Base-by-base conservation (phyloP, 2,113 vertebrate species). In the Ranitomeya variabilis region DNA sequence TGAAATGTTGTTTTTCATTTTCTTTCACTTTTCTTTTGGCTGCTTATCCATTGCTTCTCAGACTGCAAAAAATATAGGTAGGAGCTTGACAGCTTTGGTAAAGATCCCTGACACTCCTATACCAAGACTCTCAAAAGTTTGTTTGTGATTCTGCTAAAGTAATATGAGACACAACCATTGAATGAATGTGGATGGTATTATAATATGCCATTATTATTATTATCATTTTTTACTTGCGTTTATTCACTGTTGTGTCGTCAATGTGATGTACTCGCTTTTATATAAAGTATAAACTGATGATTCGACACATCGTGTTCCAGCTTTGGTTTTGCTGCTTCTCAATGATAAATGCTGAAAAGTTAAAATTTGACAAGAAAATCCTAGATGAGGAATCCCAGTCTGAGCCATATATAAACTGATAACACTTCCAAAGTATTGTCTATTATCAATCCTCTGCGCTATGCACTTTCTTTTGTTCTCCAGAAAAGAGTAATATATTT, bases 401-500 rank as follows among this genome's bases (percentile, higher is more conserved):
- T 80, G 78, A 31, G 55, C 54, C 52, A 80, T 54, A 62, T 81
- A 67, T 67, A 67, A 67, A 83, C 81, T 64, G 19, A n/a, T 52
- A 83, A 83, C 60, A 67, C 21, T 23, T 51, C 19, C 64, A 83
- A 83, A 52, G 62, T 52, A 83, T 83, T 67, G 31, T 52, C 60
- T 23, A 52, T n/a, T 66, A 83, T 83, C 37, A 52, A 19, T 83
- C 15, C 31, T 82, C 45, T 18, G 23, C 45, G 23, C 59, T 45
- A 15, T 66, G 31, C n/a, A 64, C 60, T 66, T 59, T 59, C 52
- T 59, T 73, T 86, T 86, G 77, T 86, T 86, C 55, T 64, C 6
- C 84, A 76, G 84, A 77, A 62, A 77, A 60, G 69, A 86, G 71
- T 86, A 77, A 86, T 86, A 77, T 86, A 86, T 76, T 86, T 60